Base-by-base conservation (phyloP, 2,113 vertebrate genomes). In the Prionailurus viverrinus region DNA sequence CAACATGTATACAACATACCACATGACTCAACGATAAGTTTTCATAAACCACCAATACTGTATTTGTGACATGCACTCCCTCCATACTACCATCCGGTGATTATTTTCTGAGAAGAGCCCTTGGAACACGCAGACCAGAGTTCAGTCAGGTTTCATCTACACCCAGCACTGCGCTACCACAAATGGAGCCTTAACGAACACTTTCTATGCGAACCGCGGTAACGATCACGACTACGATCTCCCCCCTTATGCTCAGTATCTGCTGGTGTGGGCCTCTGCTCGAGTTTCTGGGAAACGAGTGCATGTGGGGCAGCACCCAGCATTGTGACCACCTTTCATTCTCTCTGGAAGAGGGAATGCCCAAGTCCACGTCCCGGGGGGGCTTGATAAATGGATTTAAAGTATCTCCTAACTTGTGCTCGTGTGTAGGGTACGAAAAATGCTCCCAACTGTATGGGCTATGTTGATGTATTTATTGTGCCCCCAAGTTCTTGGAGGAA, bases 31-130 rank as follows among this genome's bases (percentile, higher is more conserved):
- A 79, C 21, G 66, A 63, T 7, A 53, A 53, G 12, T 78, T 84
- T 83, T 83, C 66, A 87, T 9, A 89, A 74, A 80, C n/a, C 29
- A 41, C 39, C 84, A 71, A 79, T 9, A 76, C 69, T 31, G 63
- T 27, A 25, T 73, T 61, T 74, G 81, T 78, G 61, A 96, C 61
- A 48, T 16, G 41, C 1, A 58, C 15, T 27, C 7, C 33, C 4
- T 76, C 80, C 48, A 19, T 36, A 18, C 78, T 41, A 71, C 23
- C 33, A 63, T 58, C 15, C 48, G 48, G 65, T 87, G 89, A 48
- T 73, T 82, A 48, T 86, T 69, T 84, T 89, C 84, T 86, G 63
- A 91, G 89, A 93, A 82, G 69, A 92, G 53, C 45, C 92, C 82
- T 68, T 68, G 3, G 31, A 45, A 55, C 74, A 69, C 4, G n/a